These are phyloP conservation scores for Etia nguti DNA, from an alignment of 2,113 vertebrate genomes.

Conservation along the genomic window DNA sequence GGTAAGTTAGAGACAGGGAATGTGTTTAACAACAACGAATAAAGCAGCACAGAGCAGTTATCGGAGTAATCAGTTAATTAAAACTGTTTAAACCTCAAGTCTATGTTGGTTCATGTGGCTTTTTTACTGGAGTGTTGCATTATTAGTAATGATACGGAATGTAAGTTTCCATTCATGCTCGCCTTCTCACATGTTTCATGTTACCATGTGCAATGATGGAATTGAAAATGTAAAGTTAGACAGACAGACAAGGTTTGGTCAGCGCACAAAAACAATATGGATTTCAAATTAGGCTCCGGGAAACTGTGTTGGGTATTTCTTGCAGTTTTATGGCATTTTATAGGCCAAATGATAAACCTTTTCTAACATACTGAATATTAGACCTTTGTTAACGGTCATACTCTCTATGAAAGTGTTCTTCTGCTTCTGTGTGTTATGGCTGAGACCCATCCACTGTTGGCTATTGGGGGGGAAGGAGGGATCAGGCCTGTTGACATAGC, in stretches of 20 bases:
- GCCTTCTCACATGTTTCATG: not conserved
- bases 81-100: not conserved
- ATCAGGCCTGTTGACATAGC: conserved; percentile 72
- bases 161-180: not conserved
- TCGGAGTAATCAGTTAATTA: not conserved
- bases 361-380: not conserved
- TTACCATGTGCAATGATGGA: not conserved
- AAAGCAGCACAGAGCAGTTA: not conserved
- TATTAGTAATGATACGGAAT: not conserved
- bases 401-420: not conserved
- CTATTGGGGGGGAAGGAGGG: not conserved
- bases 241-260: not conserved
- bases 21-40: not conserved
- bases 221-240: not conserved
- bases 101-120: not conserved
- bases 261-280: not conserved
- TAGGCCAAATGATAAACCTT: not conserved
- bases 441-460: conserved; percentile 18
- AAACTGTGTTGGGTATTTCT: not conserved
- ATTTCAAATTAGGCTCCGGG: not conserved
- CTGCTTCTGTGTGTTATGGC: conserved; percentile 13
- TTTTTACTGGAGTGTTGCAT: not conserved
- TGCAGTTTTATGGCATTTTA: not conserved
- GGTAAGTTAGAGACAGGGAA: not conserved
- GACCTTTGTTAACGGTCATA: not conserved